A percentile compares a stretch with the other conserved stretches of the same genome.
Conservation (phyloP, 2,797 vertebrate genomes). For the Masticophis lateralis region DNA sequence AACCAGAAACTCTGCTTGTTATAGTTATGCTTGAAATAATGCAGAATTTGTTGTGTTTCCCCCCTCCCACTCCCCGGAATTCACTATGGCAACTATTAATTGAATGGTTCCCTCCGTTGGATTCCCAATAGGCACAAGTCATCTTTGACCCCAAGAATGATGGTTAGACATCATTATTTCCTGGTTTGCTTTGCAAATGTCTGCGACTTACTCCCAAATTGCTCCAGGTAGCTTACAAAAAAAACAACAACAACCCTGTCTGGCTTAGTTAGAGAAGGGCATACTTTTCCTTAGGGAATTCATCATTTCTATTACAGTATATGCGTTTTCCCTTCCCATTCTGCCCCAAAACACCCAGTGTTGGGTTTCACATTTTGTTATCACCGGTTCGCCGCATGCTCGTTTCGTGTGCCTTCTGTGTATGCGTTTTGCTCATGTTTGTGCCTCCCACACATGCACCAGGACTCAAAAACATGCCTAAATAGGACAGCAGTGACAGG, state of each 20-base stretch:
- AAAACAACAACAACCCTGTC: no score
- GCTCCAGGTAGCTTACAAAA: background rate
- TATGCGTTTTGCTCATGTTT: no score
- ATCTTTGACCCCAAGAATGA: background rate
- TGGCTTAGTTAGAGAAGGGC: background rate
- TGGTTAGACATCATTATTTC: background rate
- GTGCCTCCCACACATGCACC: no score
- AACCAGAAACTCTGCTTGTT: background rate
- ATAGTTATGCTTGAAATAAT: background rate
- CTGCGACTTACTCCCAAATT: background rate
- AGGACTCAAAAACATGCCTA: no score
- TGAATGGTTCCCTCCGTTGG: background rate
- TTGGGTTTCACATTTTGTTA: no score
- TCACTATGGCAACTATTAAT: background rate
- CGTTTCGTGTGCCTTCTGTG: no score
- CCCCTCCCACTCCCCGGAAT: background rate
- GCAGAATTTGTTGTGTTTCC: background rate
- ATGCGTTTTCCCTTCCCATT: background rate
- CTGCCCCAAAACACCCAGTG: background rate
- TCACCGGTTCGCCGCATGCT: no score
- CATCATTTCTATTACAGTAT: background rate
- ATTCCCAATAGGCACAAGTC: background rate
- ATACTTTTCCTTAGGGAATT: background rate
- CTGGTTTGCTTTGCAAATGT: background rate
- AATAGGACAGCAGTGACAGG: no score